Evolutionary conservation across 2,888 invertebrate species (phyloP).

Genomic region (Nephrotoma flavescens): DNA sequence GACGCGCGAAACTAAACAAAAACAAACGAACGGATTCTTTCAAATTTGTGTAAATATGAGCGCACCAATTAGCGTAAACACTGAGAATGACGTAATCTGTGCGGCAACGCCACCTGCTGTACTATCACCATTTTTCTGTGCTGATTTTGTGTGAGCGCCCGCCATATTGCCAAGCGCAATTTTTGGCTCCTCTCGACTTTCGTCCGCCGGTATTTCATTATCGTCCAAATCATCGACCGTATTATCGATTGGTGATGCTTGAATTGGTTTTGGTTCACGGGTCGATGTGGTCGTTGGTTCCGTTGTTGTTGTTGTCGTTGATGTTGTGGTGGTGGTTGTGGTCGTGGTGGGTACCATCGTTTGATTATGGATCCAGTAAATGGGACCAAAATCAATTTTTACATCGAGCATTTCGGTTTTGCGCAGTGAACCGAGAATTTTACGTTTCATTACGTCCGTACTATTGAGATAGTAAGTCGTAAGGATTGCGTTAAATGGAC

Average conservation of each 20-base stretch:
- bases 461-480: slow-evolving; percentile 38
- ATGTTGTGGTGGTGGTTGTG: slow-evolving; percentile 41
- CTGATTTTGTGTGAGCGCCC: not conserved
- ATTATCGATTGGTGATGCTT: slow-evolving; percentile 31
- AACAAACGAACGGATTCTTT: not conserved
- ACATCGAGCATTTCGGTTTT: slow-evolving; percentile 46
- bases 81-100: not conserved
- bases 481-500: slow-evolving; percentile 57
- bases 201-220: slow-evolving; percentile 7
- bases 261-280: slow-evolving; percentile 36
- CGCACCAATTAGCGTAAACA: not conserved
- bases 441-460: slow-evolving; percentile 25
- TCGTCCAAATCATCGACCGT: slow-evolving; percentile 15
- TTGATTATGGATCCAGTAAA: slow-evolving; percentile 61
- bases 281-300: slow-evolving; percentile 37
- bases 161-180: not conserved
- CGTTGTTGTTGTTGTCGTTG: slow-evolving; percentile 41
- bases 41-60: not conserved
- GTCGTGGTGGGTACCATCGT: slow-evolving; percentile 65
- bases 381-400: slow-evolving; percentile 54
- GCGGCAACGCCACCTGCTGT: not conserved
- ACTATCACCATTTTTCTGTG: not conserved
- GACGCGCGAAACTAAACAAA: not conserved
- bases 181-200: slow-evolving; percentile 4
- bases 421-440: slow-evolving; percentile 26